These are phyloP conservation scores for Pampusana beccarii DNA, from an alignment of 2,113 vertebrate species.

Conservation along the genomic window DNA sequence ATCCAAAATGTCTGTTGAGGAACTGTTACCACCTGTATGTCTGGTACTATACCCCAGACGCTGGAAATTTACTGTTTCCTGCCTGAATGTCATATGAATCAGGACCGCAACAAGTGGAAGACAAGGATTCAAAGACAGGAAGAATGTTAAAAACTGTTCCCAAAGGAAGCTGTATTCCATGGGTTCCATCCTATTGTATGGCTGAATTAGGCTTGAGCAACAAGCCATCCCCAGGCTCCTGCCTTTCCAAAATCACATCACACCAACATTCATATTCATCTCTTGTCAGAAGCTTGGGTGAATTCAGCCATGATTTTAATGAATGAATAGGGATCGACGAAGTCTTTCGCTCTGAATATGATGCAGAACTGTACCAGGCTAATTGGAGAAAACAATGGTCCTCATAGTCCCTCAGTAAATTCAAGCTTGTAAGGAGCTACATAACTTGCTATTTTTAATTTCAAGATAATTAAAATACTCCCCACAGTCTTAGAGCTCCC, in stretches of 20 bases:
- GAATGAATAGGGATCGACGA: not conserved
- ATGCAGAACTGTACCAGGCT: not conserved
- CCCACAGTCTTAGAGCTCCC: not conserved
- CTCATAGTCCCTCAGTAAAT: not conserved
- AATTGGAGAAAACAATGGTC: not conserved
- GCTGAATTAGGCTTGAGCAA: not conserved
- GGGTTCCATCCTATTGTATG: not conserved
- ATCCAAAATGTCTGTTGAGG: not conserved
- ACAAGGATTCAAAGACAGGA: not conserved
- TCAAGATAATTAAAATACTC: conserved; percentile 55
- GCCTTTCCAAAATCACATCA: not conserved
- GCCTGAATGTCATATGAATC: not conserved
- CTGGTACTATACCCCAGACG: not conserved
- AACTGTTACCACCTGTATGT: not conserved
- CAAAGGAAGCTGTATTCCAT: not conserved
- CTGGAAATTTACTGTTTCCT: not conserved
- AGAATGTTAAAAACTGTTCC: not conserved
- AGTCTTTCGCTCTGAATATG: not conserved
- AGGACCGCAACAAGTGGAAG: not conserved
- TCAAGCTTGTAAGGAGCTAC: not conserved
- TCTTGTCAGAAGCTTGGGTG: not conserved
- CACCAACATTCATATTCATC: fast-evolving
- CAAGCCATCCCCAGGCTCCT: not conserved
- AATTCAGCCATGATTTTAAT: not conserved
- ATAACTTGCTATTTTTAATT: conserved; percentile 31